Evolutionary conservation across 2,888 invertebrate species (phyloP).

Genomic region (Ichneumoninae sp.): DNA sequence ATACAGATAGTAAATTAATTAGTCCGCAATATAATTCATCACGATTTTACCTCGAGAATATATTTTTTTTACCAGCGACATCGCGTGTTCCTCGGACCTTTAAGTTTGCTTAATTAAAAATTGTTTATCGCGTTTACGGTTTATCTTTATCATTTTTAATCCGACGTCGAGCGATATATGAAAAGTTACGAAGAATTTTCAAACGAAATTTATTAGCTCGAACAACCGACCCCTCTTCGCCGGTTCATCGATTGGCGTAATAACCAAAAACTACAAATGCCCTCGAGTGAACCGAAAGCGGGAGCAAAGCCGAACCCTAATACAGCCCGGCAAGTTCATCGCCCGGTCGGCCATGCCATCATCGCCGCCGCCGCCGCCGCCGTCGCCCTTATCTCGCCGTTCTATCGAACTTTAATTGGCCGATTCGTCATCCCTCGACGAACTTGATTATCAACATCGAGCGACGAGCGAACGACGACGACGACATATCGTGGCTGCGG

Average conservation of each 20-base stretch:
- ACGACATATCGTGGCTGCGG: conserved; percentile 76
- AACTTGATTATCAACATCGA: conserved; percentile 83
- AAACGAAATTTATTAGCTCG: conserved; percentile 21
- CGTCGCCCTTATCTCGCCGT: conserved; percentile 79
- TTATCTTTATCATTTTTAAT: background rate
- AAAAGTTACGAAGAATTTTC: conserved; percentile 8
- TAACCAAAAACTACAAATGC: conserved; percentile 44
- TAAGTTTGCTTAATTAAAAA: background rate
- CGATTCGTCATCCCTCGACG: conserved; percentile 83
- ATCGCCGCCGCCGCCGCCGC: conserved; percentile 46
- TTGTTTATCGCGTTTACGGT: background rate
- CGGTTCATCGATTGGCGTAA: conserved; percentile 54
- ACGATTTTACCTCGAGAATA: background rate
- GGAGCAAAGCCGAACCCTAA: conserved; percentile 52
- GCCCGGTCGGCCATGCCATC: conserved; percentile 61
- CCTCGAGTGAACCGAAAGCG: conserved; percentile 51
- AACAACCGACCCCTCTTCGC: conserved; percentile 24
- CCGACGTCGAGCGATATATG: background rate
- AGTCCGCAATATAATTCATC: background rate
- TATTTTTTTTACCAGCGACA: background rate
- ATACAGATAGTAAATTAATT: background rate
- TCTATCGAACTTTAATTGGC: conserved; percentile 83
- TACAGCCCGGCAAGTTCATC: conserved; percentile 66
- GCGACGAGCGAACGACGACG: conserved; percentile 72
- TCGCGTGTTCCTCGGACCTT: background rate